phyloP scores from a whole-genome alignment of 2,113 vertebrate genomes.

The Psammodynastes pulverulentus region DNA sequence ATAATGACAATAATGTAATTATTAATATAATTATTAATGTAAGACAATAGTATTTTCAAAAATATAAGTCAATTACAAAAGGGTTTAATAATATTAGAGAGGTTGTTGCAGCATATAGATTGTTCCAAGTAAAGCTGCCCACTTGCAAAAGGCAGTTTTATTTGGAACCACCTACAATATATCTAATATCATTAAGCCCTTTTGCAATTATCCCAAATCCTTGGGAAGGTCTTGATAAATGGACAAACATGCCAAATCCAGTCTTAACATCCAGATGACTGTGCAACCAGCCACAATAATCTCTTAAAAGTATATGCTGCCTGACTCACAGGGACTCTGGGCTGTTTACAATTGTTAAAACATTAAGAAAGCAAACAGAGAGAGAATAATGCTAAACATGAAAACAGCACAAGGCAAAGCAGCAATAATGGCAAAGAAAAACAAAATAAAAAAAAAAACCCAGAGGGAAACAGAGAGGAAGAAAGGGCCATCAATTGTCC shows the following conservation, averaged over 20 bases:
- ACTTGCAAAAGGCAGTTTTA: neutral
- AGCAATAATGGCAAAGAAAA: neutral
- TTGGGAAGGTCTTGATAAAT: neutral
- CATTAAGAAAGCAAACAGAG: neutral
- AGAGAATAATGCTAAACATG: neutral
- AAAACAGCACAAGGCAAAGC: neutral
- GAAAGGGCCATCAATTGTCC: neutral
- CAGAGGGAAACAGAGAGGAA: neutral
- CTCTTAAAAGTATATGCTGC: neutral
- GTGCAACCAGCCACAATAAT: neutral
- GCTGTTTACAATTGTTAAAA: neutral
- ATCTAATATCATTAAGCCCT: neutral
- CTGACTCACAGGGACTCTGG: neutral
- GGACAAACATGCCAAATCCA: neutral
- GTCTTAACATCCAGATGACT: neutral
- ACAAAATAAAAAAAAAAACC: neutral
- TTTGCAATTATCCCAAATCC: neutral
- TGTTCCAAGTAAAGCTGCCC: too few species aligned
- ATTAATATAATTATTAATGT: neutral
- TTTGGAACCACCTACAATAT: too few species aligned
- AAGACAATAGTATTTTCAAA: neutral
- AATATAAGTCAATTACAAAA: neutral
- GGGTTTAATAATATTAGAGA: neutral
- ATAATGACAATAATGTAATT: neutral
- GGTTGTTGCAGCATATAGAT: neutral